phyloP scores from a whole-genome alignment of 2,113 vertebrate species.

The Puma concolor region DNA sequence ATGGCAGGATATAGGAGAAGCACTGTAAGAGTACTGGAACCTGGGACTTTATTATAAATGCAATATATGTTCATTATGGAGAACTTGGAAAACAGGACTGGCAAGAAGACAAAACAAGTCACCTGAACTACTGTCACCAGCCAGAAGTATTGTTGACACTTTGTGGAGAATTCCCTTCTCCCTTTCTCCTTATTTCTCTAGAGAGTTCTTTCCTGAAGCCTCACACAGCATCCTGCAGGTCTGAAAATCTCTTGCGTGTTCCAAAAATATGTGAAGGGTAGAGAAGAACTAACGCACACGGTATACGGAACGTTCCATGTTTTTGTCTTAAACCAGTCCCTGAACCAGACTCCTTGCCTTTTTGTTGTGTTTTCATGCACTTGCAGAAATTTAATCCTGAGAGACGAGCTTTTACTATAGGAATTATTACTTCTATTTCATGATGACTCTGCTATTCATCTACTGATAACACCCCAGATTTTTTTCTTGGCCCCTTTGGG shows the following conservation, averaged over 20 bases:
- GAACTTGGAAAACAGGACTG: neutral
- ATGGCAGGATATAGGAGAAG: neutral
- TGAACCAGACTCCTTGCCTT: neutral
- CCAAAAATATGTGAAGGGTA: neutral
- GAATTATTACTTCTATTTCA: neutral
- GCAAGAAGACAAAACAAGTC: neutral
- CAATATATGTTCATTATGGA: neutral
- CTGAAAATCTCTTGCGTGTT: neutral
- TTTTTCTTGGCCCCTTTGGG: neutral
- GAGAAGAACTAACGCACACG: fast-evolving
- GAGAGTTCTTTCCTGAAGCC: neutral
- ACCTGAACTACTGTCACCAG: neutral
- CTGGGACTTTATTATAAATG: neutral
- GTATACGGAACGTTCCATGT: neutral
- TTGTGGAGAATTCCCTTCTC: neutral
- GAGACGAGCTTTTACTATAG: neutral
- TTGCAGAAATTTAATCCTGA: neutral
- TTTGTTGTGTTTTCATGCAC: neutral
- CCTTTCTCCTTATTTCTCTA: neutral
- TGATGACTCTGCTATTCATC: neutral
- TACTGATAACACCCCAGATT: neutral
- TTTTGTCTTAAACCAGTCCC: neutral
- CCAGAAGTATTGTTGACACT: neutral
- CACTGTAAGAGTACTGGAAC: neutral
- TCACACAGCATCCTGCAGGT: neutral